phyloP scores from a whole-genome alignment of 2,888 invertebrate species.

The Steinernema carpocapsae region DNA sequence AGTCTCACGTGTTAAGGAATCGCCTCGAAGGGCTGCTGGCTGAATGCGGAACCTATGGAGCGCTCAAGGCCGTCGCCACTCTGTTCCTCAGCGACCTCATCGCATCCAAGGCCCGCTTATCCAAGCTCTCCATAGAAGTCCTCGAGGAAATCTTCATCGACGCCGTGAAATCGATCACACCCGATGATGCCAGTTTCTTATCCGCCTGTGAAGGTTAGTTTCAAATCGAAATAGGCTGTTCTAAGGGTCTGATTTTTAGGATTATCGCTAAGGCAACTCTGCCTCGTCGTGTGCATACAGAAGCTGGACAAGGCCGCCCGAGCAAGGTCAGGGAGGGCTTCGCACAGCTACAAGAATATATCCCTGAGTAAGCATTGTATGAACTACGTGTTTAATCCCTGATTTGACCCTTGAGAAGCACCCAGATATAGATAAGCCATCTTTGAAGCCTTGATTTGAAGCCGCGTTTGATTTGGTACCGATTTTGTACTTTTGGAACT shows the following conservation, averaged over 20 bases:
- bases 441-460: too few species aligned
- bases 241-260: background rate
- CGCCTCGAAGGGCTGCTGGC: background rate
- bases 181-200: slow-evolving; percentile 11
- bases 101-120: background rate
- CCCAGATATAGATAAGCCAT: too few species aligned
- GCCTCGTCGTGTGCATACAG: slow-evolving; percentile 1
- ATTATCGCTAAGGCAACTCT: slow-evolving; percentile 8
- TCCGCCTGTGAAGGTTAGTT: background rate
- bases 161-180: slow-evolving; percentile 19
- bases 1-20: background rate
- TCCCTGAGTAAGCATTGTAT: background rate
- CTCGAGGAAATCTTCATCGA: background rate
- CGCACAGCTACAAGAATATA: slow-evolving; percentile 14
- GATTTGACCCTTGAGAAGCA: too few species aligned
- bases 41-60: background rate
- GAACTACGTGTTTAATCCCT: background rate
- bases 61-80: slow-evolving; percentile 3
- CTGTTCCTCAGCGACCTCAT: slow-evolving; percentile 7
- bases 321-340: background rate
- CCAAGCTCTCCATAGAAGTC: background rate
- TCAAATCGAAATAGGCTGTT: background rate
- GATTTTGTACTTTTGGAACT: too few species aligned
- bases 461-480: too few species aligned
- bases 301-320: background rate